phyloP scores from a whole-genome alignment of 2,888 invertebrate genomes.

The Dermolepida albohirtum region DNA sequence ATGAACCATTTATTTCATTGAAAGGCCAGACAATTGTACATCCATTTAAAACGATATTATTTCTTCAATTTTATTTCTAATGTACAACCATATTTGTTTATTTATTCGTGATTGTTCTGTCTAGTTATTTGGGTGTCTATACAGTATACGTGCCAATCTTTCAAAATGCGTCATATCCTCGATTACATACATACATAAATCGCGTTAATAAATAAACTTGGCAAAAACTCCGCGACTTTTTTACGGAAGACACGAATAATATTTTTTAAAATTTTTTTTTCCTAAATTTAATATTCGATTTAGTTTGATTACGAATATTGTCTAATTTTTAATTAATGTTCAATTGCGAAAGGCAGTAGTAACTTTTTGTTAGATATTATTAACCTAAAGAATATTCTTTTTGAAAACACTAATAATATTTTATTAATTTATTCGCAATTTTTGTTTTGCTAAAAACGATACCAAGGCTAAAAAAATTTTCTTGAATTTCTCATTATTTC shows the following conservation, averaged over 20 bases:
- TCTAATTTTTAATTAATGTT: not conserved
- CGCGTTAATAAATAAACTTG: constrained; percentile 33
- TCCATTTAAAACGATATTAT: constrained; percentile 22
- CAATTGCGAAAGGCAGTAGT: too few species aligned
- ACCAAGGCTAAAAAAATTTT: too few species aligned
- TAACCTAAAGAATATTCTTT: constrained; percentile 3
- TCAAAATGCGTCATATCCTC: constrained; percentile 13
- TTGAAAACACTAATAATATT: too few species aligned
- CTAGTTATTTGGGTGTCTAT: constrained; percentile 1
- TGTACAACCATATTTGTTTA: not conserved
- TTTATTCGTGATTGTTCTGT: not conserved
- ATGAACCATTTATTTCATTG: too few species aligned
- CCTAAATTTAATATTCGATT: not conserved
- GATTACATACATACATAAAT: constrained; percentile 5
- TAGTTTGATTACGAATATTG: not conserved
- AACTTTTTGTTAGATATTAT: not conserved
- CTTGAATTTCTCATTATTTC: too few species aligned
- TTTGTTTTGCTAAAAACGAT: too few species aligned
- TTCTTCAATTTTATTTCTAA: not conserved
- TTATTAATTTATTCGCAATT: too few species aligned
- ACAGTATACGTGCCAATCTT: constrained; percentile 1
- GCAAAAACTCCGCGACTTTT: constrained; percentile 1
- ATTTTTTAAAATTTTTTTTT: too few species aligned
- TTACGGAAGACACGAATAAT: too few species aligned
- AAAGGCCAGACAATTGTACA: constrained; percentile 22